phyloP scores from a whole-genome alignment of 2,797 vertebrate genomes.

The Bufotes viridis region DNA sequence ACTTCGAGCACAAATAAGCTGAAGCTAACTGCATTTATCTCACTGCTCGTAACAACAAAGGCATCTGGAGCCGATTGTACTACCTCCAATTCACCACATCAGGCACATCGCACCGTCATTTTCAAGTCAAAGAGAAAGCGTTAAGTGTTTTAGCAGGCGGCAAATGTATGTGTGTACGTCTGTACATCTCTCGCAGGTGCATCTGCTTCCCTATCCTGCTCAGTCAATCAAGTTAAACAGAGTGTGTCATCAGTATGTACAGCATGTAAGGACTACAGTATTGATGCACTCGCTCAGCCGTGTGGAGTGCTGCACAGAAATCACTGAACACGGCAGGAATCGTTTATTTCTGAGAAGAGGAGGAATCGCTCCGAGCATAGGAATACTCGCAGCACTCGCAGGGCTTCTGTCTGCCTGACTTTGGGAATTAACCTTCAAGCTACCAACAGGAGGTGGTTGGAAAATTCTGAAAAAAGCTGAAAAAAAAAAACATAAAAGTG shows the following conservation, averaged over 20 bases:
- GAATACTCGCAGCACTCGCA: conserved; percentile 77
- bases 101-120: conserved; percentile 71
- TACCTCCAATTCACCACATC: conserved; percentile 72
- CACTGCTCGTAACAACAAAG: conserved; percentile 75
- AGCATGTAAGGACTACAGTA: conserved; percentile 81
- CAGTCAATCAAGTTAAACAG: conserved; percentile 83
- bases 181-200: conserved; percentile 79
- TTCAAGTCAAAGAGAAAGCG: conserved; percentile 69
- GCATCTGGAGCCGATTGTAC: conserved; percentile 68
- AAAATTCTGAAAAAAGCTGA: conserved; percentile 71
- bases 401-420: conserved; percentile 80
- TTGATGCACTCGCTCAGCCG: conserved; percentile 81
- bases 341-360: conserved; percentile 80
- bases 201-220: conserved; percentile 75
- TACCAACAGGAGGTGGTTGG: conserved; percentile 73
- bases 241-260: conserved; percentile 82
- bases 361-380: conserved; percentile 81
- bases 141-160: conserved; percentile 73
- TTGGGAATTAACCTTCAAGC: conserved; percentile 84
- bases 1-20: conserved; percentile 65
- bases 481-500: conserved; percentile 65
- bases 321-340: conserved; percentile 83
- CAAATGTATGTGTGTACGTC: conserved; percentile 71
- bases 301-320: conserved; percentile 80
- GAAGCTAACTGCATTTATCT: conserved; percentile 70